phyloP scores from a whole-genome alignment of 2,113 vertebrate species.

The Myotis brandtii region DNA sequence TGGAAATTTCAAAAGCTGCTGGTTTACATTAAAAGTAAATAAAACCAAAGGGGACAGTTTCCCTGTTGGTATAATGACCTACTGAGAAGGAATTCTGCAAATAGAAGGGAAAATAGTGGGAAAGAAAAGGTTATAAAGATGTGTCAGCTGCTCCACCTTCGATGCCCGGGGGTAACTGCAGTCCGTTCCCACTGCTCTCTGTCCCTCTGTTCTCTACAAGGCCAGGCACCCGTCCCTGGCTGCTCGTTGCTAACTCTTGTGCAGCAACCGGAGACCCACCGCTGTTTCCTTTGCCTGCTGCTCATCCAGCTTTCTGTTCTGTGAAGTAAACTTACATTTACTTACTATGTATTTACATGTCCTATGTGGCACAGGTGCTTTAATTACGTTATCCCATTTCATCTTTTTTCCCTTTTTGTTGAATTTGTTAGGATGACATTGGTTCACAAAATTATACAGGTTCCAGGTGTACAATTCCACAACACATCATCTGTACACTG shows the following conservation, averaged over 20 bases:
- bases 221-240: too few relatives aligned
- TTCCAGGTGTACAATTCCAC: background rate
- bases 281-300: background rate
- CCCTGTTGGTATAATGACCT: background rate
- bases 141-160: conserved; percentile 31
- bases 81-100: conserved; percentile 7
- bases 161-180: background rate
- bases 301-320: background rate
- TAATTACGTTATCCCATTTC: background rate
- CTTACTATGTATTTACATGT: background rate
- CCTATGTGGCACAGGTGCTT: background rate
- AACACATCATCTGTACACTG: background rate
- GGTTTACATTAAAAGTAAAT: conserved; percentile 13
- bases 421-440: background rate
- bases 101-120: background rate
- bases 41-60: background rate
- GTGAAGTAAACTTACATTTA: background rate
- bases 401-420: background rate
- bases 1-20: background rate
- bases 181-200: background rate
- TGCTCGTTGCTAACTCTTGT: background rate
- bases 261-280: background rate
- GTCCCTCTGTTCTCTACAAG: background rate
- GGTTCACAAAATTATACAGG: background rate
- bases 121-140: background rate